Conservation (phyloP, 2,113 vertebrate species). For the Poeciliopsis occidentalis region DNA sequence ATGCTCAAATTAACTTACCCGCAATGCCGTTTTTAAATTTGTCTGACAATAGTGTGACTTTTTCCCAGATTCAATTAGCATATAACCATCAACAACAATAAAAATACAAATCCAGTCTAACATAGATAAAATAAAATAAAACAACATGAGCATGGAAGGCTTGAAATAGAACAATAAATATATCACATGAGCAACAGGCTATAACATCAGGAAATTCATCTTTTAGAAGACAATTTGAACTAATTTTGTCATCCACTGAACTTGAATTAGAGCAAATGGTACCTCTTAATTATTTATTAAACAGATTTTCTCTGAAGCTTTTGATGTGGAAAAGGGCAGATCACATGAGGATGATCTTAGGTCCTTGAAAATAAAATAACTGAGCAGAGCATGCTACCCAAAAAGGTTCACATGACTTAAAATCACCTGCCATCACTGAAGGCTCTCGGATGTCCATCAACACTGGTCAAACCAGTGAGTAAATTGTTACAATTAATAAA, state of each 20-base stretch:
- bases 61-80: neutral
- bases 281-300: too few relatives aligned
- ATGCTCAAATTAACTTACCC: neutral
- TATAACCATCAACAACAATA: neutral
- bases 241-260: too few relatives aligned
- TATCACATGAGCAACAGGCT: neutral
- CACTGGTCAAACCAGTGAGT: neutral
- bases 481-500: too few relatives aligned
- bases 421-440: neutral
- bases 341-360: neutral
- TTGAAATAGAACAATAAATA: neutral
- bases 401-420: slow-evolving; percentile 7
- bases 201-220: too few relatives aligned
- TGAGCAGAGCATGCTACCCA: neutral
- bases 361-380: slow-evolving; percentile 4
- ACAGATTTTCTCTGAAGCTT: slow-evolving; percentile 16
- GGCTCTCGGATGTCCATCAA: neutral
- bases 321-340: slow-evolving; percentile 16
- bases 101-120: neutral
- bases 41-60: neutral
- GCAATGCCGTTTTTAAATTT: neutral
- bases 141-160: too few relatives aligned
- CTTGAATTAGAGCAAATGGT: too few relatives aligned
- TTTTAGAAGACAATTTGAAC: too few relatives aligned
- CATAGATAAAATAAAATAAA: too few relatives aligned